These are phyloP conservation scores for Prunella strophiata DNA, from an alignment of 2,797 vertebrate genomes.

Conservation along the genomic window DNA sequence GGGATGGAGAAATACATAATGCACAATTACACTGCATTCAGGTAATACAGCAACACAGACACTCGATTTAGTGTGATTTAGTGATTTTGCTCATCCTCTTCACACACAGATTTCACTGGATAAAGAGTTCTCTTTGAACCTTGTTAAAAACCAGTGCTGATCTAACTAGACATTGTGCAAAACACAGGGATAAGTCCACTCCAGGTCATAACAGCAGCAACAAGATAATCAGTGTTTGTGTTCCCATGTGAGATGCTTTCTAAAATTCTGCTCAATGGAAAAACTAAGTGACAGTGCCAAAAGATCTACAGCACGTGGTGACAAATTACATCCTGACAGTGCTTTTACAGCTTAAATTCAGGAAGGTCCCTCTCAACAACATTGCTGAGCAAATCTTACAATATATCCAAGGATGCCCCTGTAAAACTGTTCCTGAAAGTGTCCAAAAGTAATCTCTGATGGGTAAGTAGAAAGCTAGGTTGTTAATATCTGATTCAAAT, in stretches of 20 bases:
- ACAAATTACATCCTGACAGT: not conserved
- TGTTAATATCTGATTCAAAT: constrained; percentile 75
- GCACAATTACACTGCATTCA: not conserved
- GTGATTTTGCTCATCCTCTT: not conserved
- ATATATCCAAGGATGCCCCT: not conserved
- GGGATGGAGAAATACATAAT: not conserved
- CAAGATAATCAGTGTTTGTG: not conserved
- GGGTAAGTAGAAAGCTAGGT: constrained; percentile 61
- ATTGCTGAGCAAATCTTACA: not conserved
- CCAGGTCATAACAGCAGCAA: not conserved
- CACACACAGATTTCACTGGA: not conserved
- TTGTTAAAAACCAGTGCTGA: not conserved
- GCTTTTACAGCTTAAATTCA: not conserved
- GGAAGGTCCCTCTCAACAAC: not conserved
- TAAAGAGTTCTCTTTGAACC: not conserved
- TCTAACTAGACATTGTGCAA: not conserved
- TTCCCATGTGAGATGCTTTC: not conserved
- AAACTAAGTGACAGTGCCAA: not conserved
- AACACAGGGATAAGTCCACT: not conserved
- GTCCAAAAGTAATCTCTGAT: constrained; percentile 62
- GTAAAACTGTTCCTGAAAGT: constrained; percentile 22
- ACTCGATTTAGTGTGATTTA: not conserved
- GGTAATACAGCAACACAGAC: not conserved
- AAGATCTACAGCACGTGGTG: not conserved
- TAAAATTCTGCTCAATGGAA: not conserved